Base-by-base conservation (phyloP, 2,113 vertebrate species). In the Salvelinus fontinalis region DNA sequence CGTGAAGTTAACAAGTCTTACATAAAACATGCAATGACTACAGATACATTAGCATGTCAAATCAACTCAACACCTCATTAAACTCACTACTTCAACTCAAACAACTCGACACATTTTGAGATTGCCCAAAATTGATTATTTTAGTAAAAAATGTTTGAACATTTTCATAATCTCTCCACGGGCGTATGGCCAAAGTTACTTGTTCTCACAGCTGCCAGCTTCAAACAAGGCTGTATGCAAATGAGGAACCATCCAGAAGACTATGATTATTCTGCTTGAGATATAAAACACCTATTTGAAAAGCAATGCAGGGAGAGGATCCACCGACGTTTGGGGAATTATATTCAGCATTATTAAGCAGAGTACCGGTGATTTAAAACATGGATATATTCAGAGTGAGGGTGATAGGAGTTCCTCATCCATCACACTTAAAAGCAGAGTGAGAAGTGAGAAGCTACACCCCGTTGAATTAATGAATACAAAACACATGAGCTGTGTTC, bases 1-100 rank as follows among this genome's bases (percentile, higher is more conserved):
- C 31, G 5, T 31, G 34, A 39, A 22, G 60, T 94, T 93, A 94
- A 91, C 90, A 84, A 85, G 72, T 69, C 70, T 14, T 7, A 60
- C 64, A 59, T 31, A 26, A 5, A 31, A 34, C 27, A 29, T 20
- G 14, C 66, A 16, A 67, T 34, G 34, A 20, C 16, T 7, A 60
- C 16, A 1, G 57, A 20, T 6, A 3, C 51, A 54, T 54, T 12
- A 54, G 16, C 51, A 54, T 18, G 14, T 34, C 20, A 60, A 6
- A 13, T 9, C 20, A 18, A 51, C 57, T 60, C 57, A 20, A 20
- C n/a, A 60, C 57, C 13, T 14, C 13, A 60, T 18, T 60, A 2
- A 60, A 22, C n/a, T 62, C 6, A 9, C 8, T 22, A 62, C 59
- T 24, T 62, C n/a, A 54, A 54, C 59, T 62, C 12, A 62, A 62